A percentile compares a stretch with the other conserved stretches of the same genome.
These are phyloP conservation scores for Tiliqua scincoides DNA, from an alignment of 2,113 vertebrate species.

Conservation along the genomic window DNA sequence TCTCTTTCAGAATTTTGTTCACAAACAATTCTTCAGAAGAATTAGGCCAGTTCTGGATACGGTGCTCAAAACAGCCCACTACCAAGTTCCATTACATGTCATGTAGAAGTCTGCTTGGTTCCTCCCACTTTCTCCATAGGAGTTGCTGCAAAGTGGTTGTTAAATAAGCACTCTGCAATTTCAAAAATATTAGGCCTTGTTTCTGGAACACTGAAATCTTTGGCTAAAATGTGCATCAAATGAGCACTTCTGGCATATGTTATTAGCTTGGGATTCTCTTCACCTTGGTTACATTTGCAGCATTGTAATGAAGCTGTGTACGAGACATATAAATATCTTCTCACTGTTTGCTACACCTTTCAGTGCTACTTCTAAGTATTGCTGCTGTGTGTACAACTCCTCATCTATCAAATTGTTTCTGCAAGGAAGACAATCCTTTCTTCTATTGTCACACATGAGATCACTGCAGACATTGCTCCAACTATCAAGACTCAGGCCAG, in stretches of 20 bases:
- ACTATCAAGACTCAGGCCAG: no score
- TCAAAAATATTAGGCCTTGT: background rate
- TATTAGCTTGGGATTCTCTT: background rate
- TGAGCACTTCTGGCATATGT: background rate
- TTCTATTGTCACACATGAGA: no score
- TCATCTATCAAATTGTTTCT: no score
- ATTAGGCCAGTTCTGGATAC: background rate
- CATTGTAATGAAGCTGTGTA: no score
- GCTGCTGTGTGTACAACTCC: no score
- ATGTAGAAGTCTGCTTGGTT: background rate
- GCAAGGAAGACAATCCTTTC: no score
- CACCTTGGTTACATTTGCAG: background rate
- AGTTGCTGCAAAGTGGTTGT: background rate
- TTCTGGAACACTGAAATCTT: background rate
- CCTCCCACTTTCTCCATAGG: background rate
- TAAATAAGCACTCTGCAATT: background rate
- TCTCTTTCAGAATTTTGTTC: background rate
- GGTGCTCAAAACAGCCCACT: background rate
- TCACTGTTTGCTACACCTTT: no score
- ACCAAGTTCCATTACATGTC: background rate
- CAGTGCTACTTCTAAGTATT: no score
- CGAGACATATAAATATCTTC: no score
- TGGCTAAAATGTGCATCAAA: background rate
- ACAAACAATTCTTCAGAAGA: background rate
- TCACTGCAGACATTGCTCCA: no score